Base-by-base conservation (phyloP, 2,888 invertebrate genomes). In the Serrognathus titanus region DNA sequence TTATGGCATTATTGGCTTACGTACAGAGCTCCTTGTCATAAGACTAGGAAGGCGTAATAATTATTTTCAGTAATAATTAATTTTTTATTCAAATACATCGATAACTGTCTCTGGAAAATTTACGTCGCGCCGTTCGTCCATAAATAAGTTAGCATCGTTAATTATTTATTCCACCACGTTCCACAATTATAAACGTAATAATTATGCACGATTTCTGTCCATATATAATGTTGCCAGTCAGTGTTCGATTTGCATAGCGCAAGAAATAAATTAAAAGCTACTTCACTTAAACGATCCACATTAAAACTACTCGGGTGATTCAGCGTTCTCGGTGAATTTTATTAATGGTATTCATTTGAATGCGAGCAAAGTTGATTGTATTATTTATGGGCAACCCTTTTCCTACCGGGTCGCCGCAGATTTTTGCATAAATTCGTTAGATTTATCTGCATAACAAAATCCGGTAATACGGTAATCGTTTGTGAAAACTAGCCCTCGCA, bases 361-460 rank as follows among this genome's bases (percentile, higher is more conserved):
- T 40, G 9, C 40, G 43, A 10, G 43, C 51, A 35, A 3, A 16
- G 12, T 35, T 53, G 48, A 53, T 53, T 53, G 46, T 48, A 31
- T 48, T 36, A 53, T 40, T 40, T 48, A 41, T 53, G 47, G 47
- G 48, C 41, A 12, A 47, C 53, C 48, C 53, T 53, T 43, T 13
- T 43, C 9, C 16, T 9, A 10, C 43, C 43, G 40, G 40, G 12
- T 11, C 40, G 40, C 10, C 11, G 7, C 40, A 35, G 41, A 31
- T 20, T 47, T n/a, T 53, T 48, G 53, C 53, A 48, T 48, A 53
- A 48, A 40, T 53, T 53, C 53, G 39, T 40, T 53, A 24, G 39
- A 41, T 41, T 16, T 41, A 39, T 31, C 41, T 53, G 47, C 41
- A 47, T 47, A 47, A 48, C 31, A 47, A 47, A 31, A 31, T 31